Conservation (phyloP, 1,140 invertebrate genomes). For the Chironomus tepperi region DNA sequence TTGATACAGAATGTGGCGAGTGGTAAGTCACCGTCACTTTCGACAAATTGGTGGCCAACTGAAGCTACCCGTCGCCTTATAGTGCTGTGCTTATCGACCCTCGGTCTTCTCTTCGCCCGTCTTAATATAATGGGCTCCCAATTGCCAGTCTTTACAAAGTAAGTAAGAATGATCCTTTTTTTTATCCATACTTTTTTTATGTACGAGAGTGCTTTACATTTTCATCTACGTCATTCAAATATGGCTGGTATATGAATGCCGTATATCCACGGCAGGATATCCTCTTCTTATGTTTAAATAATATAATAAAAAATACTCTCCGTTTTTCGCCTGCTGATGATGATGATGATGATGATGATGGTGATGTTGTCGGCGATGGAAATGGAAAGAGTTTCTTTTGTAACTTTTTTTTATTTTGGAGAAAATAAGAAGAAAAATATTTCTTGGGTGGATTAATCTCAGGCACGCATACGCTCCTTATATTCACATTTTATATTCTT, state of each 20-base stretch:
- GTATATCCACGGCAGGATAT: too few relatives aligned
- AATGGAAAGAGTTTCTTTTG: neutral
- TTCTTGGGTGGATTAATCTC: neutral
- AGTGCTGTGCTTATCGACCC: constrained; percentile 68
- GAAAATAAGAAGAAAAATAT: neutral
- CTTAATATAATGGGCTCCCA: constrained; percentile 93
- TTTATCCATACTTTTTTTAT: too few relatives aligned
- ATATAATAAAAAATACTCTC: too few relatives aligned
- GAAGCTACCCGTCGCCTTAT: constrained; percentile 68
- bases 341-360: too few relatives aligned
- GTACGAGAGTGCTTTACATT: neutral
- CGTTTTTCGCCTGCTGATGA: too few relatives aligned
- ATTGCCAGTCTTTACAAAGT: constrained; percentile 90
- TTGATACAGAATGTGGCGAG: neutral
- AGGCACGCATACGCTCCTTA: neutral
- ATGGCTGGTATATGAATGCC: neutral
- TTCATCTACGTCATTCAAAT: neutral
- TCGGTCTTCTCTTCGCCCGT: constrained; percentile 71
- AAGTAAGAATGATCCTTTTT: neutral
- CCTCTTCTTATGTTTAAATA: too few relatives aligned
- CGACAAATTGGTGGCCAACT: constrained; percentile 47
- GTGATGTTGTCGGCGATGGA: neutral
- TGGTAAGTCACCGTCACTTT: constrained; percentile 8
- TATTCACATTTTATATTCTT: neutral
- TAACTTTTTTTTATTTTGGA: neutral